phyloP scores from a whole-genome alignment of 2,797 vertebrate species.

The Melanotaenia trifasciata region DNA sequence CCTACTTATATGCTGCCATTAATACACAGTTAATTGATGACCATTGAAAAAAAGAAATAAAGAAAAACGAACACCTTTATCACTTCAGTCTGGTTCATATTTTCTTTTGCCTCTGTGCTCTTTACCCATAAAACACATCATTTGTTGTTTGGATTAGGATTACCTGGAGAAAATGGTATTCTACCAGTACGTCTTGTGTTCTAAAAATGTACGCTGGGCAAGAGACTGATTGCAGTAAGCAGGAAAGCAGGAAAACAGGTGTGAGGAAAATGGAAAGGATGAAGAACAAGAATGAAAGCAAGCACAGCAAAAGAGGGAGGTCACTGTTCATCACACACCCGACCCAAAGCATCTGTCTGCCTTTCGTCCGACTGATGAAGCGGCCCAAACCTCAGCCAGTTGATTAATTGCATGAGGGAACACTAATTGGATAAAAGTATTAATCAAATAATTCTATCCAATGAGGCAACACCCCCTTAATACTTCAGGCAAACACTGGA shows the following conservation, averaged over 20 bases:
- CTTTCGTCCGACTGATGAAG: constrained; percentile 68
- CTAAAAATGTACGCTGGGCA: constrained; percentile 54
- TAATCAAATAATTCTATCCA: constrained; percentile 86
- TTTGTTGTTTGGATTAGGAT: constrained; percentile 25
- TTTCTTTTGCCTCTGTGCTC: not conserved
- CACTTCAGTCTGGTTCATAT: not conserved
- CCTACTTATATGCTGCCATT: not conserved
- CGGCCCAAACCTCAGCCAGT: constrained; percentile 72
- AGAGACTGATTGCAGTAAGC: constrained; percentile 43
- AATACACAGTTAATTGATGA: not conserved
- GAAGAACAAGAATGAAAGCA: constrained; percentile 7
- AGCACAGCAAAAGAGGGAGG: constrained; percentile 34
- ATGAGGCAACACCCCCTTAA: constrained; percentile 80
- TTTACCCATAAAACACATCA: constrained; percentile 15
- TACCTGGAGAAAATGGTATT: constrained; percentile 45
- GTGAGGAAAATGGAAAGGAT: constrained; percentile 48
- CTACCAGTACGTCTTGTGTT: constrained; percentile 49
- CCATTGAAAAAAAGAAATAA: not conserved
- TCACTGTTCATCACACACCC: constrained; percentile 74
- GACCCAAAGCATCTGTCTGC: constrained; percentile 74
- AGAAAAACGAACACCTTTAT: not conserved
- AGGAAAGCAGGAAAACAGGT: constrained; percentile 57
- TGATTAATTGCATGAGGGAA: constrained; percentile 87
- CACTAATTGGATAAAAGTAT: constrained; percentile 87
- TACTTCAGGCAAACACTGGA: constrained; percentile 82